Conservation (phyloP, 2,113 vertebrate genomes). For the Corydoras maculifer region DNA sequence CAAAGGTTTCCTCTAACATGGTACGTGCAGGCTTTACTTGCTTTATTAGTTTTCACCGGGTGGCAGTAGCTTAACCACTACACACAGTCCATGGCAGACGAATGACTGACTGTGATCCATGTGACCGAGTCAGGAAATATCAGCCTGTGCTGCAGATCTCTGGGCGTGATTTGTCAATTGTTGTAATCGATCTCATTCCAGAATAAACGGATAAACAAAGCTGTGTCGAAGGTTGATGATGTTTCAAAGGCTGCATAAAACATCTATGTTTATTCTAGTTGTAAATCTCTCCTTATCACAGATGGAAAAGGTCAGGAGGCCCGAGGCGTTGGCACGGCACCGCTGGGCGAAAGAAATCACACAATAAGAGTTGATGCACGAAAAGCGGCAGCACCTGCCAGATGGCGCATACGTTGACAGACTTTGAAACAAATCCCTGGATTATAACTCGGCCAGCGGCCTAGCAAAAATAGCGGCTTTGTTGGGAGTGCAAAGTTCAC, state of each 20-base stretch:
- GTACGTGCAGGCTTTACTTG: too few relatives aligned
- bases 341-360: background rate
- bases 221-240: background rate
- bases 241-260: background rate
- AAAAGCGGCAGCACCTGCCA: conserved; percentile 15
- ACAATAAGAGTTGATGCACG: conserved; percentile 28
- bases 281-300: conserved; percentile 13
- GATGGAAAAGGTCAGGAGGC: background rate
- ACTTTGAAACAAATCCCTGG: conserved; percentile 30
- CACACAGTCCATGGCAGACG: too few relatives aligned
- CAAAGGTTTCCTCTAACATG: too few relatives aligned
- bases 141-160: too few relatives aligned
- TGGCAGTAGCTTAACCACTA: too few relatives aligned
- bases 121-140: too few relatives aligned
- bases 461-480: background rate
- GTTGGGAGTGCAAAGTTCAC: background rate
- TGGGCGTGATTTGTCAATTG: too few relatives aligned
- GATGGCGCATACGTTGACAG: conserved; percentile 20
- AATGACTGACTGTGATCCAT: too few relatives aligned
- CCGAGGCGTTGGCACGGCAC: background rate
- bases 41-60: too few relatives aligned
- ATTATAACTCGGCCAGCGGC: conserved; percentile 22
- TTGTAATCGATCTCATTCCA: background rate
- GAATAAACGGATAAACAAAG: background rate
- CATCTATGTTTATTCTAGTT: background rate